phyloP scores from a whole-genome alignment of 2,888 invertebrate genomes.

The Sphecodes monilicornis region DNA sequence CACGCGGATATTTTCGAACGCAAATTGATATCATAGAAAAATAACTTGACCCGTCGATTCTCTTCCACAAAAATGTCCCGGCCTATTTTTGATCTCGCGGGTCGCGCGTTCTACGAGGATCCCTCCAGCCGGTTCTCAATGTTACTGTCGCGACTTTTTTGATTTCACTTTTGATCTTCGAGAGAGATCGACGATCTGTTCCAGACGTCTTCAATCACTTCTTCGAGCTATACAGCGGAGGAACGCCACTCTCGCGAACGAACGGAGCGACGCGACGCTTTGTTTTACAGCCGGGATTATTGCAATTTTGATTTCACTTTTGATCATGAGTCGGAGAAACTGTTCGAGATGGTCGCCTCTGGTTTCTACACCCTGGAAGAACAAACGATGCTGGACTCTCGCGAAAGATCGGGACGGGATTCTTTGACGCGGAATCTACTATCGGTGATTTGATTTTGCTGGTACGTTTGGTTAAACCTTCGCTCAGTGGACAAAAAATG shows the following conservation, averaged over 20 bases:
- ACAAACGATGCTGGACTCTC: not conserved
- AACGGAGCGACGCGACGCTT: no score
- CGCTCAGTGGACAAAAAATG: no score
- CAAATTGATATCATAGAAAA: slow-evolving; percentile 34
- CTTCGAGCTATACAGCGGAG: no score
- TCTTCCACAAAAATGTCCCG: slow-evolving; percentile 43
- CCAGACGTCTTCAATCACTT: not conserved
- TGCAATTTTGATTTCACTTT: slow-evolving; percentile 1
- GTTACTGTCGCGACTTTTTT: not conserved
- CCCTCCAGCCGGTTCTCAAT: not conserved
- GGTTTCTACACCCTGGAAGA: not conserved
- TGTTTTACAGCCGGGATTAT: not conserved
- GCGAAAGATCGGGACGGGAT: not conserved
- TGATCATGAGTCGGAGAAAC: not conserved
- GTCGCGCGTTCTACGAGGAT: no score
- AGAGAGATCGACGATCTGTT: not conserved
- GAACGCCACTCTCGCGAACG: no score
- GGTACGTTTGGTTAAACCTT: no score
- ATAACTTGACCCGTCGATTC: slow-evolving; percentile 41
- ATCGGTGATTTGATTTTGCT: no score
- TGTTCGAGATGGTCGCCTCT: not conserved
- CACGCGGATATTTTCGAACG: slow-evolving; percentile 33
- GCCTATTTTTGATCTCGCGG: slow-evolving; percentile 29
- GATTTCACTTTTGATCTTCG: not conserved
- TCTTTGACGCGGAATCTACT: no score